Conservation (phyloP, 1,140 invertebrate species). For the Conus betulinus region DNA sequence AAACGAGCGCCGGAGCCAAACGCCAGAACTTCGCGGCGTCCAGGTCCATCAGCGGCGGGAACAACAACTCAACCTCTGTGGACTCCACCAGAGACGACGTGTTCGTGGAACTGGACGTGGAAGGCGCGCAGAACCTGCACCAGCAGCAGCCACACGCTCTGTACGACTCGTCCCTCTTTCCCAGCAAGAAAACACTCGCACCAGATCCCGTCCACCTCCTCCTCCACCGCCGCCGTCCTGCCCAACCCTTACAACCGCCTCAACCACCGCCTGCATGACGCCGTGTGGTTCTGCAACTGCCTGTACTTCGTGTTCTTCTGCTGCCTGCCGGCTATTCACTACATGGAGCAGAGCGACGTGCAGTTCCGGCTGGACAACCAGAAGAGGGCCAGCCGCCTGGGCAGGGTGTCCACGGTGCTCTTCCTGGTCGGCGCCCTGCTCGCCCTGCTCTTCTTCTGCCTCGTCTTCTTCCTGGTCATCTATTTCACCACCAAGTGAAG, state of each 20-base stretch:
- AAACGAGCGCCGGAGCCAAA: constrained; percentile 2
- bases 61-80: not conserved
- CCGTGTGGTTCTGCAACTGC: constrained; percentile 36
- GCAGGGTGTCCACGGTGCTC: constrained; percentile 15
- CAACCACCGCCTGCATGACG: constrained; percentile 40
- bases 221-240: constrained; percentile 35
- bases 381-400: constrained; percentile 19
- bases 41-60: not conserved
- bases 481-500: constrained; percentile 21
- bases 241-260: constrained; percentile 46
- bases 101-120: constrained; percentile 35
- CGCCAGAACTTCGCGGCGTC: not conserved
- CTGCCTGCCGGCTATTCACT: constrained; percentile 43
- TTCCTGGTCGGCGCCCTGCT: constrained; percentile 34
- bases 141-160: not conserved
- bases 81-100: constrained; percentile 41
- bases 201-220: constrained; percentile 12
- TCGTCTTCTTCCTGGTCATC: constrained; percentile 43
- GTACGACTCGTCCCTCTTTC: not conserved
- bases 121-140: not conserved
- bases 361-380: constrained; percentile 27
- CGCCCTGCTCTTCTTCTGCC: constrained; percentile 11
- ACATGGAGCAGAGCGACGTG: constrained; percentile 41
- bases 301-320: constrained; percentile 45
- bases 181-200: constrained; percentile 1